Conservation (phyloP, 2,888 invertebrate genomes). For the Drosophila limbata region DNA sequence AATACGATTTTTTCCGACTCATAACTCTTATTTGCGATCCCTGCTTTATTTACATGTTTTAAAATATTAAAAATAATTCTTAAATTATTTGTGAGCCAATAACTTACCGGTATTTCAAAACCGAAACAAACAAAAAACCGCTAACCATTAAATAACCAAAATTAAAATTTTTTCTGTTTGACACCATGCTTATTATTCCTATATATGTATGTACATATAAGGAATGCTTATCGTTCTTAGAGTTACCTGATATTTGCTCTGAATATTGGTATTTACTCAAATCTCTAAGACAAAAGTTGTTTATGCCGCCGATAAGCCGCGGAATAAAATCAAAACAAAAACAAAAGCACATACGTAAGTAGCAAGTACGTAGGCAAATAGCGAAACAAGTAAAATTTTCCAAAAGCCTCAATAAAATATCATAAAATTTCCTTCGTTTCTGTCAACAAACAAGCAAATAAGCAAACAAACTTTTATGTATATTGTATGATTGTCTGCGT, state of each 20-base stretch:
- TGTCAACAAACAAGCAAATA: conserved; percentile 39
- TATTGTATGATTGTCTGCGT: conserved; percentile 2
- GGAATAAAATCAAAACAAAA: conserved; percentile 27
- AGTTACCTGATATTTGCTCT: conserved; percentile 59
- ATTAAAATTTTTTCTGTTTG: too few species aligned
- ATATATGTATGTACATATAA: neutral
- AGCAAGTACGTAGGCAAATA: conserved; percentile 13
- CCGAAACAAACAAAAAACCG: too few species aligned
- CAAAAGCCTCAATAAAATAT: conserved; percentile 33
- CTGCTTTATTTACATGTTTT: too few species aligned
- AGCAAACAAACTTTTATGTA: conserved; percentile 22
- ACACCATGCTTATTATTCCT: too few species aligned
- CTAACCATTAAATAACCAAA: too few species aligned
- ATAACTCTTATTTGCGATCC: too few species aligned
- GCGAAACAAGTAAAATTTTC: conserved; percentile 38
- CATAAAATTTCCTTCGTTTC: conserved; percentile 45
- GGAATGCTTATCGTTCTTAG: conserved; percentile 49
- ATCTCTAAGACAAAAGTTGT: conserved; percentile 48
- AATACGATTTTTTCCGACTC: too few species aligned
- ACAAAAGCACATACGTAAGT: conserved; percentile 5
- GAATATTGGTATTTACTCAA: conserved; percentile 52
- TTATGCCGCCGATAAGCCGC: conserved; percentile 65
- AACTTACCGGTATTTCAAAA: too few species aligned
- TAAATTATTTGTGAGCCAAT: too few species aligned
- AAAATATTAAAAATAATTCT: too few species aligned